Base-by-base conservation (phyloP, 1,140 invertebrate genomes). In the Tetramorium parvispinum region DNA sequence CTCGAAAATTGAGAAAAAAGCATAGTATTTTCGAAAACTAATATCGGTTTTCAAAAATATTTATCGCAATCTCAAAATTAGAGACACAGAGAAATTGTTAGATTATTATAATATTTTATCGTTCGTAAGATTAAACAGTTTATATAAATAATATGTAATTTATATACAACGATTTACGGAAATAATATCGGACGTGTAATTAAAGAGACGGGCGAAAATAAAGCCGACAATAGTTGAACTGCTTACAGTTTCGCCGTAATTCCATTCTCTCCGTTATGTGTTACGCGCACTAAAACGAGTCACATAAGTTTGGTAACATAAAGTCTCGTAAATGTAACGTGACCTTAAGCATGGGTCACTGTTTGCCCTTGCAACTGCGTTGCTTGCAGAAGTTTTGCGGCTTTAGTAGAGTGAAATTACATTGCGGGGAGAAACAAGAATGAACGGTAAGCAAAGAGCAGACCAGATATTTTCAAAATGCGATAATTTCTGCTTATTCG, bases 301-400 rank as follows among this genome's bases (percentile, higher is more conserved):
- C 37, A 59, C 68, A 32, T 66, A 82, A 73, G 79, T 82, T 59
- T 24, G 24, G 11, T 37, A 82, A 73, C 40, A 21, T 73, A 73
- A 82, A 53, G 40, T 53, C 66, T 82, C 66, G 79, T 59, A 59
- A 82, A 82, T 49, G 79, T 73, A 82, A 82, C 53, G 59, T 43
- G 79, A 73, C 53, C 66, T 82, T 82, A 82, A 82, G 53, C 11
- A 73, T 53, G 13, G 37, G 79, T 73, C 40, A 73, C 51, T 73
- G 79, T 82, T 82, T 73, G 79, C 53, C 79, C 79, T 82, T 57
- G 53, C 46, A 71, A 82, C 51, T 18, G 18, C 40, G 37, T 82
- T 37, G 53, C 32, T 66, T 21, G 18, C 11, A 16, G 16, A 81
- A 82, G 66, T 59, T 71, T 10, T 71, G 24, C 53, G 53, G 73